phyloP scores from a whole-genome alignment of 2,797 vertebrate genomes.

The Anguilla anguilla region DNA sequence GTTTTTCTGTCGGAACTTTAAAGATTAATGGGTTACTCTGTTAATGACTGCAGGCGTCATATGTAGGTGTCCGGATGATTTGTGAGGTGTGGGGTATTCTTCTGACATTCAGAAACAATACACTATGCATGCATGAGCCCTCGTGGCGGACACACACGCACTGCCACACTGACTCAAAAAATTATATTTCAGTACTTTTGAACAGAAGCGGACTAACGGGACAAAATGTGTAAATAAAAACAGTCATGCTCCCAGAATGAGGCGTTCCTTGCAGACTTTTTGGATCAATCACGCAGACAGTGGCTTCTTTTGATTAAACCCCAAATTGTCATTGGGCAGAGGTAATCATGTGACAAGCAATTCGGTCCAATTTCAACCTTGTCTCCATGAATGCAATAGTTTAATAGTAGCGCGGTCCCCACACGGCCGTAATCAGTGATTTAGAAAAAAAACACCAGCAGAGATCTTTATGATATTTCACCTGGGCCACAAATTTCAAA shows the following conservation, averaged over 20 bases:
- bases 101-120: conserved; percentile 79
- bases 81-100: conserved; percentile 77
- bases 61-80: conserved; percentile 81
- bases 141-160: conserved; percentile 57
- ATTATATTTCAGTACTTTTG: conserved; percentile 33
- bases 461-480: conserved; percentile 86
- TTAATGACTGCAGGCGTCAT: conserved; percentile 84
- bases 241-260: conserved; percentile 87
- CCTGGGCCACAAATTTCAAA: conserved; percentile 81
- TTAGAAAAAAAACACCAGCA: conserved; percentile 87
- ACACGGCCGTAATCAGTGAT: conserved; percentile 92
- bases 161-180: conserved; percentile 41
- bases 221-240: conserved; percentile 91
- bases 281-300: conserved; percentile 99
- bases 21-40: conserved; percentile 88
- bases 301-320: conserved; percentile 99
- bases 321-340: conserved; percentile 99
- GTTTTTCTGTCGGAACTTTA: conserved; percentile 73
- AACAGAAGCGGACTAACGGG: conserved; percentile 57
- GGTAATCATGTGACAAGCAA: conserved; percentile 99
- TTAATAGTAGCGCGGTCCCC: conserved; percentile 96
- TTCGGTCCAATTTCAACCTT: conserved; percentile 98
- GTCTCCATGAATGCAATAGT: conserved; percentile 97
- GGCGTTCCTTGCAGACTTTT: conserved; percentile 95
- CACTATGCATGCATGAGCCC: conserved; percentile 67